A percentile compares a stretch with the other conserved stretches of the same genome.
Conservation (phyloP, 2,797 vertebrate species). For the Mallotus villosus region DNA sequence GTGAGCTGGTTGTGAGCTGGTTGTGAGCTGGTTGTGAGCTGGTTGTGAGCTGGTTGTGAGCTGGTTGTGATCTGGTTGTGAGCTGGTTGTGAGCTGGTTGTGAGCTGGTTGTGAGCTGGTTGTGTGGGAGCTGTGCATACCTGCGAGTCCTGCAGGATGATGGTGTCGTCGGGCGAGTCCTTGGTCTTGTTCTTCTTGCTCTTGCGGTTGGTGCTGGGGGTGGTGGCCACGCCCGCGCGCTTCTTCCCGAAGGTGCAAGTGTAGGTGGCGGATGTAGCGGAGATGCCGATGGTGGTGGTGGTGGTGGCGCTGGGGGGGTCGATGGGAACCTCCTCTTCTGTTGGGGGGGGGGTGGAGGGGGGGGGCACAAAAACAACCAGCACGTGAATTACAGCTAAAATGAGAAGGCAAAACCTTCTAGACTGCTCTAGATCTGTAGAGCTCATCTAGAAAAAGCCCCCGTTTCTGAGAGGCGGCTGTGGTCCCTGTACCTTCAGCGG, state of each 20-base stretch:
- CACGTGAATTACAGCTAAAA: neutral
- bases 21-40: too few species aligned
- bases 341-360: conserved; percentile 2
- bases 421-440: too few species aligned
- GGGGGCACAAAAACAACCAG: neutral
- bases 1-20: too few species aligned
- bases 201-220: conserved; percentile 92
- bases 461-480: too few species aligned
- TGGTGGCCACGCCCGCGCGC: conserved; percentile 91
- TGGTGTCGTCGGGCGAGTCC: conserved; percentile 90
- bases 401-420: too few species aligned
- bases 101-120: too few species aligned
- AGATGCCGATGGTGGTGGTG: conserved; percentile 98
- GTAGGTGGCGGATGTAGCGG: conserved; percentile 95
- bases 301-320: conserved; percentile 98
- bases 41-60: too few species aligned
- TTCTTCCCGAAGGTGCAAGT: conserved; percentile 96
- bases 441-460: too few species aligned
- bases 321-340: conserved; percentile 93
- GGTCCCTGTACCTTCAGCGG: conserved; percentile 80
- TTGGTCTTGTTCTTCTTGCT: conserved; percentile 99
- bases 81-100: too few species aligned
- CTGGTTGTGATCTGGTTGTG: too few species aligned
- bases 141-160: conserved; percentile 94
- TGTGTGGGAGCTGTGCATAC: conserved; percentile 27